Base-by-base conservation (phyloP, 2,888 invertebrate genomes). In the Drosophila bunnanda region DNA sequence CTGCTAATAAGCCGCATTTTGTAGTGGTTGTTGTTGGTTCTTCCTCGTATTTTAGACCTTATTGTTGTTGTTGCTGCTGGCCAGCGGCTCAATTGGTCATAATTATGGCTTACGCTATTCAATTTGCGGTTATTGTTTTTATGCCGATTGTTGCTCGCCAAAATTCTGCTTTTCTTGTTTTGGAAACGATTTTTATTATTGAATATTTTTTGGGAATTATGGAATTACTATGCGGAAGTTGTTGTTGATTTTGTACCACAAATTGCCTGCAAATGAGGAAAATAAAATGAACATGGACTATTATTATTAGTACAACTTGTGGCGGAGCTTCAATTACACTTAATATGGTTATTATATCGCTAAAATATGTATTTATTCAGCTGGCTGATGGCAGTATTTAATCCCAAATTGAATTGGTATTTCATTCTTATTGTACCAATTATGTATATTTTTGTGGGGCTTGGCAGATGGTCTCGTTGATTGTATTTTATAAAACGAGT, bases 61-160 rank as follows among this genome's bases (percentile, higher is more conserved):
- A 50, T 56, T 78, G 46, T 30, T 65, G 20, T 36, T 69, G 64
- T 69, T 71, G 28, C 34, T 61, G 39, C 17, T 44, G 61, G 41
- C 59, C 50, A 43, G 48, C 64, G 50, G 55, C 66, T 88, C 88
- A 83, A 82, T 64, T 80, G 87, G 79, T 78, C 86, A 82, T 88
- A 84, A 79, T 82, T 82, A 77, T 85, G 78, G 75, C 56, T 75
- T 58, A 77, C 56, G 76, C 48, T 82, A 68, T 71, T 74, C 72
- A 56, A 68, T 66, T 79, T 74, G 66, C 53, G 71, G 73, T 65
- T 75, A 54, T 64, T 73, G 58, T 65, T 67, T 55, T 76, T 60
- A 20, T 61, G 64, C 41, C 57, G 59, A 71, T 38, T 61, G 55
- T 65, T 59, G 55, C 34, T 57, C 36, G 36, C 17, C 34, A 36